phyloP scores from a whole-genome alignment of 2,888 invertebrate species.

The Eupithecia abbreviata region DNA sequence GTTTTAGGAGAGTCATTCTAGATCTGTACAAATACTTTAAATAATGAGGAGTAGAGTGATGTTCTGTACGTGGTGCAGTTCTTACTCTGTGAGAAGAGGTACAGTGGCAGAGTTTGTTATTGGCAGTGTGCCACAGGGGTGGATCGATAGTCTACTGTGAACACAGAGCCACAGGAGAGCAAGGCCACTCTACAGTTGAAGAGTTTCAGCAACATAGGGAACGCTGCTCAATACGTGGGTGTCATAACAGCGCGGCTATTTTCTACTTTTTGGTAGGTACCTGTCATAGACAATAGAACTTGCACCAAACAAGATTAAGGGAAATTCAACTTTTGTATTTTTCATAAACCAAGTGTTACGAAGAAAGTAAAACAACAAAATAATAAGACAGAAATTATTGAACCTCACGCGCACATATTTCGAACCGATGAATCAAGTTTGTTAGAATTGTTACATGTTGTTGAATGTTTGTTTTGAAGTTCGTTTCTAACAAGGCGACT shows the following conservation, averaged over 20 bases:
- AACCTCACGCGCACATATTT: neutral
- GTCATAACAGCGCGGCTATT: neutral
- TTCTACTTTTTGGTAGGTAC: neutral
- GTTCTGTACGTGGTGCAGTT: neutral
- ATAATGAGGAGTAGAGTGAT: neutral
- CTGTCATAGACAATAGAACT: neutral
- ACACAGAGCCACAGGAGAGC: slow-evolving; percentile 21
- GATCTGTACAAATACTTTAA: neutral
- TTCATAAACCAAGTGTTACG: neutral
- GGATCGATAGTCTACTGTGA: slow-evolving; percentile 70
- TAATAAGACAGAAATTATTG: neutral
- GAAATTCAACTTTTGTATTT: neutral
- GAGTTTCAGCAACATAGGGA: slow-evolving; percentile 7
- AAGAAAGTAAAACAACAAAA: neutral
- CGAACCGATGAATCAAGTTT: neutral
- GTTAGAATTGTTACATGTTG: neutral
- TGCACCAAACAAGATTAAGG: neutral
- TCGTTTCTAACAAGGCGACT: neutral
- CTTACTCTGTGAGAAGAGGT: slow-evolving; percentile 42
- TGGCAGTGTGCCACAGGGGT: slow-evolving; percentile 76
- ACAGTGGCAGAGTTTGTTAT: slow-evolving; percentile 66
- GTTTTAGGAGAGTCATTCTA: neutral
- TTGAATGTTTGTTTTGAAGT: neutral
- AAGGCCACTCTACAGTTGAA: slow-evolving; percentile 33
- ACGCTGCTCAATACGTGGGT: neutral